These are phyloP conservation scores for Neoarius graeffei DNA, from an alignment of 2,113 vertebrate genomes.

Conservation along the genomic window DNA sequence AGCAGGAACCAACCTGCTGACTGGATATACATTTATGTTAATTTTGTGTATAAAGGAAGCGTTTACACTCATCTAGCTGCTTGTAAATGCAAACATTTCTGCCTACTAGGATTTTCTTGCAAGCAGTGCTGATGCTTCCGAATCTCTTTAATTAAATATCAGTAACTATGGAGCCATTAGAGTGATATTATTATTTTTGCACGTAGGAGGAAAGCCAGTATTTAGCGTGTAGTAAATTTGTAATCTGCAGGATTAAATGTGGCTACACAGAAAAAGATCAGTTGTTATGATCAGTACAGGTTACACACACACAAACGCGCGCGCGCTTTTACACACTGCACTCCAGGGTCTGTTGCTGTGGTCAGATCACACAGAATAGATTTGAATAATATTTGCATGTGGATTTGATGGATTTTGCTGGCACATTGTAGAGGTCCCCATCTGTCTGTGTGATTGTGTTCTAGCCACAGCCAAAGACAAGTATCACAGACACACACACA, in stretches of 20 bases:
- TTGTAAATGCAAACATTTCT: background rate
- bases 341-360: slow-evolving; percentile 58
- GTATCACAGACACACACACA: slow-evolving; percentile 38
- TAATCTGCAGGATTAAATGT: background rate
- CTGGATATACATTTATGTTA: background rate
- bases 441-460: slow-evolving; percentile 58
- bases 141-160: background rate
- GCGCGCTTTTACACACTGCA: background rate
- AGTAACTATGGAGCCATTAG: background rate
- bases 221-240: background rate
- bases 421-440: slow-evolving; percentile 56
- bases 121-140: background rate
- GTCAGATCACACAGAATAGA: slow-evolving; percentile 63
- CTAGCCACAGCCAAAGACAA: slow-evolving; percentile 42
- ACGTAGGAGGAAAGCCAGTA: background rate
- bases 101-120: background rate
- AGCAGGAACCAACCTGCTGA: background rate
- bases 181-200: background rate
- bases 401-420: slow-evolving; percentile 55
- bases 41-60: background rate
- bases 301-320: slow-evolving; percentile 6
- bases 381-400: slow-evolving; percentile 61
- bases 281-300: slow-evolving; percentile 18
- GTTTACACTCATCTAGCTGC: background rate
- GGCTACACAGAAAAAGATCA: background rate